A percentile compares a stretch with the other conserved stretches of the same genome.
Conservation (phyloP, 2,113 vertebrate genomes). For the Dunckerocampus dactyliophorus region DNA sequence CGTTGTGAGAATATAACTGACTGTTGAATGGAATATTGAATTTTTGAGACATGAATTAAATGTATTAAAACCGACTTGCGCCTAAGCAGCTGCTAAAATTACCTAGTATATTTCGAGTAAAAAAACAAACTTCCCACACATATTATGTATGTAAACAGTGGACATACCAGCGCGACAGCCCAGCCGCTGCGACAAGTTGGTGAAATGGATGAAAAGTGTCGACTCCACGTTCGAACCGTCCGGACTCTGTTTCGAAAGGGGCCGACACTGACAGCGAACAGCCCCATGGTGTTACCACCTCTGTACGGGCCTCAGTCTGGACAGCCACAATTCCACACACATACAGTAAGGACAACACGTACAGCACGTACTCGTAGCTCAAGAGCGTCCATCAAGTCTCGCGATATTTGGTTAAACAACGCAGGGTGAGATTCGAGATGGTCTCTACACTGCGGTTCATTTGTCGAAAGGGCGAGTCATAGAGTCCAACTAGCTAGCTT, state of each 20-base stretch:
- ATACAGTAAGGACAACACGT: not conserved
- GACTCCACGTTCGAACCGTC: slow-evolving; percentile 25
- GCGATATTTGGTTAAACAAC: slow-evolving; percentile 26
- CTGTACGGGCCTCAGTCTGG: rapidly evolving
- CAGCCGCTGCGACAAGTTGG: slow-evolving; percentile 1
- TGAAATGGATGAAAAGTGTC: slow-evolving; percentile 11
- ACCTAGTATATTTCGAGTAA: not conserved
- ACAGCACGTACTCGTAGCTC: not conserved
- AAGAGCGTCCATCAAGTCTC: not conserved
- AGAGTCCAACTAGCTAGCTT: too few relatives aligned
- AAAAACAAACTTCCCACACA: not conserved
- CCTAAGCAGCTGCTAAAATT: not conserved
- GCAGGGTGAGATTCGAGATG: not conserved
- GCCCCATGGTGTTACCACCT: slow-evolving; percentile 23
- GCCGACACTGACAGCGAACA: slow-evolving; percentile 22
- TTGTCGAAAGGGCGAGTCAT: too few relatives aligned
- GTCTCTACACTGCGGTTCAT: too few relatives aligned
- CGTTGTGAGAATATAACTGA: not conserved
- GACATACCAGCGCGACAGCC: slow-evolving; percentile 21
- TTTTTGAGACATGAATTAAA: not conserved
- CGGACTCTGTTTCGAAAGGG: slow-evolving; percentile 29
- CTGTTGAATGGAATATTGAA: not conserved
- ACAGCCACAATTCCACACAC: not conserved
- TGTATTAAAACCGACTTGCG: not conserved
- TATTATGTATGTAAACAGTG: slow-evolving; percentile 14